Evolutionary conservation across 2,888 invertebrate genomes (phyloP).

Genomic region (Emesis furor): DNA sequence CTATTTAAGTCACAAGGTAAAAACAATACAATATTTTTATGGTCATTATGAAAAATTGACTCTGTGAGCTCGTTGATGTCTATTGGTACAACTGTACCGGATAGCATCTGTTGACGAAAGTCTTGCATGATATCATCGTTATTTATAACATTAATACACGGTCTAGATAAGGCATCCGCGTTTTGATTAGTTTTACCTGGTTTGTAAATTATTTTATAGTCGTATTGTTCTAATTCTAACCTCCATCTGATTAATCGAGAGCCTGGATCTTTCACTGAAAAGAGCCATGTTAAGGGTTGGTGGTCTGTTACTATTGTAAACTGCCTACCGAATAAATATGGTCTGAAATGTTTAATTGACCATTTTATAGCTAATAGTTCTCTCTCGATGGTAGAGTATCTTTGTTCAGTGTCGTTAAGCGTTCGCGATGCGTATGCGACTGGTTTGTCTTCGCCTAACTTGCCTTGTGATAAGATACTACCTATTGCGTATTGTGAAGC

Average conservation of each 20-base stretch:
- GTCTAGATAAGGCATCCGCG: conserved; percentile 31
- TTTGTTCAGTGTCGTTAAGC: conserved; percentile 11
- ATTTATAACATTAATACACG: conserved; percentile 17
- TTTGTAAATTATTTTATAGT: conserved; percentile 73
- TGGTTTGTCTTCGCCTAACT: conserved; percentile 25
- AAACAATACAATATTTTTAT: conserved; percentile 22
- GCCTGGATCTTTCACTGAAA: conserved; percentile 65
- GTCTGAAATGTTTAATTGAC: conserved; percentile 64
- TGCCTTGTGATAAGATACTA: conserved; percentile 14
- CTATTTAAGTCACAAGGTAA: conserved; percentile 17
- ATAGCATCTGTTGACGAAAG: conserved; percentile 7
- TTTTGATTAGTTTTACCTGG: conserved; percentile 64
- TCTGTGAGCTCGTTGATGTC: not conserved
- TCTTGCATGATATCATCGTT: conserved; percentile 1
- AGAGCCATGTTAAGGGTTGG: conserved; percentile 62
- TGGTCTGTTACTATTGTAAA: conserved; percentile 61
- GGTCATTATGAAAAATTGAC: conserved; percentile 3
- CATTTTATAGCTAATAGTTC: conserved; percentile 64
- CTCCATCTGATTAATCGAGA: conserved; percentile 57
- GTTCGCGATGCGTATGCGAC: conserved; percentile 6
- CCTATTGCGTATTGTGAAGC: conserved; percentile 11
- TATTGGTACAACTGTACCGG: conserved; percentile 6
- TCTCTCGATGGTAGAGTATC: conserved; percentile 46
- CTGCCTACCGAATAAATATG: conserved; percentile 63
- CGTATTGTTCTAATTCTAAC: conserved; percentile 66